Base-by-base conservation (phyloP, 2,888 invertebrate genomes). In the Drosophila prolongata region DNA sequence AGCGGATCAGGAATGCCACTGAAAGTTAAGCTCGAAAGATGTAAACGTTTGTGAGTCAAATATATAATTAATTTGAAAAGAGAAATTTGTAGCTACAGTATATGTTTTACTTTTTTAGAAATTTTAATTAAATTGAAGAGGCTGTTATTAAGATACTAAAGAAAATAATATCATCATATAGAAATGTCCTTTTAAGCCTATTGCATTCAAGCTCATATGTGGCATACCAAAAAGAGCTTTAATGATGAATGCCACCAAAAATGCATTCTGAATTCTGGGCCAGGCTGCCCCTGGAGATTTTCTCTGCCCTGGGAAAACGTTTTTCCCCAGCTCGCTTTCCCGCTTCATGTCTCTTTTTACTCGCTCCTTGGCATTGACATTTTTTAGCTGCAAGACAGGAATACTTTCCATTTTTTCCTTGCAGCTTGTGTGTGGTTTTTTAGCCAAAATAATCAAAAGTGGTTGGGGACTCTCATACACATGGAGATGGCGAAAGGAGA, bases 401-500 rank as follows among this genome's bases (percentile, higher is more conserved):
- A 79, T 78, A 43, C 57, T 77, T 69, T 52, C 52, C 19, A 71
- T 67, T 62, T 75, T 68, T 43, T 52, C 11, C 34, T 56, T 46
- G n/a, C 59, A 47, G 24, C 38, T 34, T 16, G 47, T 55, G 34
- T 58, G 56, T 44, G 67, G 55, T 16, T 71, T 71, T 54, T 55
- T 37, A 56, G 53, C 61, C 59, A 53, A 71, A 72, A 75, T 77
- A 82, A 78, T 75, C 78, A 78, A 78, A 82, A 69, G 62, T 70
- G 76, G 68, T 68, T 58, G 38, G 53, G 74, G 57, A 67, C 16
- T 40, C 30, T 52, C 40, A 55, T 57, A 38, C 46, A 47, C 13
- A 27, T 24, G 43, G 19, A 55, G 19, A 49, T 42, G 47, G 67
- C 68, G 40, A 62, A 50, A 65, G 75, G 58, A 57, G 44, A 42